Base-by-base conservation (phyloP, 2,888 invertebrate genomes). In the Drosophila barbarae region DNA sequence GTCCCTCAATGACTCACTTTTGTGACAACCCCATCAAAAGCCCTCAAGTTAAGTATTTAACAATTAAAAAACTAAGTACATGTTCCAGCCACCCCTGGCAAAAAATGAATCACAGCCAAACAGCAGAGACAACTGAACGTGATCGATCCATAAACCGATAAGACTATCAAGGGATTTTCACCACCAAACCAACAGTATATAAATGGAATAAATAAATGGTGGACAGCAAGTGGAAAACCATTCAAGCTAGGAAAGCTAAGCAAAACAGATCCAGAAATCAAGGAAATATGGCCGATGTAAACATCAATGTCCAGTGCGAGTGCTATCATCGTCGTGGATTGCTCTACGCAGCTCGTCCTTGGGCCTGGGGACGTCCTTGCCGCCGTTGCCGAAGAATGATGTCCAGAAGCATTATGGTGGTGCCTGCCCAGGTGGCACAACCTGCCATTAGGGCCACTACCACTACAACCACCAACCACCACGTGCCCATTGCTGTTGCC, bases 311-410 rank as follows among this genome's bases (percentile, higher is more conserved):
- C 18, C 53, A 71, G 18, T 72, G 66, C 63, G 77, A 81, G 26
- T 86, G 84, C 65, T 59, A 72, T 46, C 85, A 86, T 64, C 73
- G 74, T 4, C 78, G 53, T 21, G 75, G 77, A 23, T 56, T 67
- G 9, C 42, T 81, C 26, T 70, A 57, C 18, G 6, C 70, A 10
- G 44, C 77, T 1, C 42, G 60, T 6, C 74, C 77, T 18, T 75
- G 73, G 77, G 73, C 39, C 7, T 75, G 75, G 64, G 72, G 64
- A 34, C 70, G 72, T 21, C 86, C 79, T 2, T 86, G 86, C 21
- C 74, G 82, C 5, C 72, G 69, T 23, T 85, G 86, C 35, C 39
- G 59, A n/a, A 84, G 85, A 32, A 76, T 79, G 76, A 65, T 65
- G 65, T 49, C 46, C 23, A 67, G 69, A 18, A 73, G 70, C 15